A percentile compares a stretch with the other conserved stretches of the same genome.
phyloP scores from a whole-genome alignment of 1,140 invertebrate genomes.

The Penaeus vannamei region DNA sequence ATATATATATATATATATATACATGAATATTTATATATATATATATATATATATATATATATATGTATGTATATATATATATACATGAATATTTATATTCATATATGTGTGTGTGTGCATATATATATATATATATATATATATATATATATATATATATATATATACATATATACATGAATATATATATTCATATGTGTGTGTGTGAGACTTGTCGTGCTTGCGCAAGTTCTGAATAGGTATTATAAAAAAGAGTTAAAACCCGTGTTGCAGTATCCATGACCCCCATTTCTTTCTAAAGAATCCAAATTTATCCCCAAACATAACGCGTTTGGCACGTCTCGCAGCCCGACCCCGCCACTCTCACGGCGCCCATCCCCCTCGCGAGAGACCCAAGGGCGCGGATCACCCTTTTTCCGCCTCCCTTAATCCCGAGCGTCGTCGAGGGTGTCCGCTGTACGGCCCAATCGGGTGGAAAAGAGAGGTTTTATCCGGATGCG shows the following conservation, averaged over 20 bases:
- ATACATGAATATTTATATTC: not conserved
- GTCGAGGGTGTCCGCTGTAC: no score
- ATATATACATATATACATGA: not conserved
- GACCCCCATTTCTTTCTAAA: not conserved
- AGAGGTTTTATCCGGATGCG: no score
- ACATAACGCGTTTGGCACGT: not conserved
- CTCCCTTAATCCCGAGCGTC: no score
- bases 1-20: not conserved
- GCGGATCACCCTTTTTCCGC: no score
- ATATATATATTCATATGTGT: not conserved
- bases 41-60: conserved; percentile 27
- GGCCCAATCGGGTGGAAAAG: no score
- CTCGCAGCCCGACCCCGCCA: not conserved
- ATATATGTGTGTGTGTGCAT: not conserved
- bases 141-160: not conserved
- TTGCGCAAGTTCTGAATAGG: no score
- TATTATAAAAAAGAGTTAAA: not conserved
- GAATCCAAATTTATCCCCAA: conserved; percentile 21
- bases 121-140: not conserved
- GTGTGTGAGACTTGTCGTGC: no score
- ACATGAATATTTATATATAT: not conserved
- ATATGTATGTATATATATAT: conserved; percentile 3
- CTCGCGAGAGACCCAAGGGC: no score
- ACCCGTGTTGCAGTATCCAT: no score
- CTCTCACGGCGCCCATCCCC: not conserved